Conservation (phyloP, 92 coral and sea anemone species). For the Montipora capitata region DNA sequence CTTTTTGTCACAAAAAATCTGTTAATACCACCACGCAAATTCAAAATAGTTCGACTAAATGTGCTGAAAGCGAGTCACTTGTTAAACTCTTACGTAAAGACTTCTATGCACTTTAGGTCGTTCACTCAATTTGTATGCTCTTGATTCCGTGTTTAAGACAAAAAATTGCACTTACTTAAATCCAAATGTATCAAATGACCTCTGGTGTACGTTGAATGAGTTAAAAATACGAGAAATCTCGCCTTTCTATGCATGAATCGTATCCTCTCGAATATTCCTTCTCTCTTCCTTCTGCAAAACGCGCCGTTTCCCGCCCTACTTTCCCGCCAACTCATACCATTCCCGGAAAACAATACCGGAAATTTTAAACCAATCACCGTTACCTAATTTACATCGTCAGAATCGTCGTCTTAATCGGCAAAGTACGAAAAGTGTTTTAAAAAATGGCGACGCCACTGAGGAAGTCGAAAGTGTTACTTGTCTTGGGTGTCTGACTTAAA, state of each 20-base stretch:
- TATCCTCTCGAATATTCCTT: constrained; percentile 15
- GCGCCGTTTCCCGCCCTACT: constrained; percentile 22
- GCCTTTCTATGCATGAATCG: background rate
- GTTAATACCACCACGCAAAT: too few relatives aligned
- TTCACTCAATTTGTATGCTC: too few relatives aligned
- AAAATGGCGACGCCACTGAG: background rate
- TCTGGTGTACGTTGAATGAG: background rate
- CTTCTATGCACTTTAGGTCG: too few relatives aligned
- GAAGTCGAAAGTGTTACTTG: too few relatives aligned
- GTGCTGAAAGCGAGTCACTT: too few relatives aligned
- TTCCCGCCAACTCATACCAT: constrained; percentile 20
- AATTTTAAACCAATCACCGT: background rate
- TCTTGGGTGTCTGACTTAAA: too few relatives aligned
- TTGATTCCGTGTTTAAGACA: too few relatives aligned
- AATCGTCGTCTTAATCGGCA: too few relatives aligned
- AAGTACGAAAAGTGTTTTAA: background rate
- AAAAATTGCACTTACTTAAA: constrained; percentile 3
- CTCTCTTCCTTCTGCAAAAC: constrained; percentile 9
- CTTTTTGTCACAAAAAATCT: too few relatives aligned
- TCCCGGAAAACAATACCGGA: background rate
- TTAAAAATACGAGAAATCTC: background rate
- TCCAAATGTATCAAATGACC: background rate
- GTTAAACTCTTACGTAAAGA: too few relatives aligned
- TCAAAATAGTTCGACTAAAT: too few relatives aligned
- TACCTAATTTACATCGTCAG: too few relatives aligned